Base-by-base conservation (phyloP, 1,140 invertebrate genomes). In the Drosophila suzukii region DNA sequence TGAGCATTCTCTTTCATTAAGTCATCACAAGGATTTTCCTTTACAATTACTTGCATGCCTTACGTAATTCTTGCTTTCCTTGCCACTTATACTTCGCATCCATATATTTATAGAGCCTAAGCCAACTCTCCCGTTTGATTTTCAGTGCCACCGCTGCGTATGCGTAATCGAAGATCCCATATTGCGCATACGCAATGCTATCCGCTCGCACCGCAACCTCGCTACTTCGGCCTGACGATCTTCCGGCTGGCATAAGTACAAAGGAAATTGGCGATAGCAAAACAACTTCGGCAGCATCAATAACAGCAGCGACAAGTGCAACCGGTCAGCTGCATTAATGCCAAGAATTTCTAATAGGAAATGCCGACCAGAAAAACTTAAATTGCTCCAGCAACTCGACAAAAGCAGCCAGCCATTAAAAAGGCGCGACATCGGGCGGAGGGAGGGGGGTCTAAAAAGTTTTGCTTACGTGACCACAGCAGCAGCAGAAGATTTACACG, bases 401-500 rank as follows among this genome's bases (percentile, higher is more conserved):
- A 60, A 59, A 74, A 83, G 60, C 63, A 74, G 50, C 63, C 51
- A 75, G 71, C 83, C 79, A 86, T 88, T 82, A 82, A 74, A 75
- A 78, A 73, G 75, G 57, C 75, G 73, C 65, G 67, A 88, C 75
- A 88, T 60, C 66, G 82, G 10, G 8, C 44, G 47, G 36, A 34
- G 59, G 59, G 38, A 58, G 11, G 20, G 8, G 24, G 34, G 34
- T 27, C 15, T 46, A 65, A 72, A 84, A 84, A 78, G 58, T 86
- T 85, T 75, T 78, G 83, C 83, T 86, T 88, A 86, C 83, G 83
- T 86, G 83, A 86, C 73, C 72, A 75, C 41, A 65, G 59, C 44
- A 60, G 41, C 74, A 77, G 74, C 70, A 53, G 74, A 88, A 88
- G 83, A 86, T 86, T 88, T 88, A 88, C 84, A 88, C 73, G 84